Evolutionary conservation across 2,888 invertebrate species (phyloP), one percentile per base, ranked within the genome.

Genomic region (Norana najaformis): DNA sequence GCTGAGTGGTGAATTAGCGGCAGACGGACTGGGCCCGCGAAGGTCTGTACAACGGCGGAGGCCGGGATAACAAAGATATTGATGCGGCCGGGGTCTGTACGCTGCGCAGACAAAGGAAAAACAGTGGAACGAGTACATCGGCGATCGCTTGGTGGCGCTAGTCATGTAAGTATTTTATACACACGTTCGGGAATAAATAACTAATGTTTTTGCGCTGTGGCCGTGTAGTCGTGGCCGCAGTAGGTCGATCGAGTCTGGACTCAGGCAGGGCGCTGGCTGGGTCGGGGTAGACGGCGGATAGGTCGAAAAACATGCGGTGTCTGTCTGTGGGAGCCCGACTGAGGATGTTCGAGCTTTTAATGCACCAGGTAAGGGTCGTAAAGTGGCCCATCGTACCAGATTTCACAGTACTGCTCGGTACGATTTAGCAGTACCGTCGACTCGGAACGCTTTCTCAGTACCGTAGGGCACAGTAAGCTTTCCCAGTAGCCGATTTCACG

Each of bases 81-180:
- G n/a, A n/a, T n/a, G n/a, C n/a, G 69, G 69, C 69, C n/a, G 69
- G n/a, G n/a, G 30, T 69, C 69, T 69, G 8, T 16, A 69, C 8
- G 30, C 6, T 69, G 13, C 69, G 69, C n/a, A 69, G 0, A 8
- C 69, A 8, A 8, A 69, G 30, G 69, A 30, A 69, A 30, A 69
- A 23, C 47, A 1, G 69, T n/a, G 69, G n/a, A 30, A 69, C 30
- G n/a, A 69, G 69, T 69, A n/a, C n/a, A 69, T 69, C 69, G 69
- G 69, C 69, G n/a, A n/a, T 69, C 69, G 69, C 69, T 69, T 69
- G 69, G 69, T n/a, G 69, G 69, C 69, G 69, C 69, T 69, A 69
- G n/a, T 69, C 13, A 30, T n/a, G 69, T 69, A 69, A 69, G 69
- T 69, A 69, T 69, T n/a, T n/a, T n/a, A n/a, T 69, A n/a, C 11